Evolutionary conservation across 2,888 invertebrate genomes (phyloP).

Genomic region (Leptopterna dolabrata): DNA sequence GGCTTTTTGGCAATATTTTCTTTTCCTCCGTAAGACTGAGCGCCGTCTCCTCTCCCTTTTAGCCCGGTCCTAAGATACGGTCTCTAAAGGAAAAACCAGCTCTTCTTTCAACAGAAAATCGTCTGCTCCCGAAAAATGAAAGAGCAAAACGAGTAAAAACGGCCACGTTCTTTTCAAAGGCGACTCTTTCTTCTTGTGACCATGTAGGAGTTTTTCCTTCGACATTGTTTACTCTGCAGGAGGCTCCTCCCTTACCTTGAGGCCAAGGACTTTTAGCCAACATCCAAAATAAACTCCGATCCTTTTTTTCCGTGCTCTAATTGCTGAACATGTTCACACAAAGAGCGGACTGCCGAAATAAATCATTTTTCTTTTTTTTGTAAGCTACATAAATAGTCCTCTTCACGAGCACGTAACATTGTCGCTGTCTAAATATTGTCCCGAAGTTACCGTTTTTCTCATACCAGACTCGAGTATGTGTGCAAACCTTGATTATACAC

Average conservation of each 20-base stretch:
- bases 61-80: neutral
- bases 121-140: neutral
- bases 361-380: neutral
- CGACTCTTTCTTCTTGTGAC: neutral
- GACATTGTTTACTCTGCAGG: conserved; percentile 47
- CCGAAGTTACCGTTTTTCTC: neutral
- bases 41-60: neutral
- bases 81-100: neutral
- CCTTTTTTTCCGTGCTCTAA: conserved; percentile 28
- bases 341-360: neutral
- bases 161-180: neutral
- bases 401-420: neutral
- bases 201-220: neutral
- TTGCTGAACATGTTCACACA: conserved; percentile 44
- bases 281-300: conserved; percentile 20
- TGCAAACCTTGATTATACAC: too few relatives aligned
- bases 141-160: neutral
- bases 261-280: conserved; percentile 25
- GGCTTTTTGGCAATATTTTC: conserved; percentile 50
- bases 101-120: conserved; percentile 31
- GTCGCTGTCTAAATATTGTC: neutral
- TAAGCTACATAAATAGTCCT: neutral
- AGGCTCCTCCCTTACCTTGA: conserved; percentile 4
- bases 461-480: too few relatives aligned
- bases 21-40: neutral